Conservation (phyloP, 2,113 vertebrate genomes). For the Silurus asotus region DNA sequence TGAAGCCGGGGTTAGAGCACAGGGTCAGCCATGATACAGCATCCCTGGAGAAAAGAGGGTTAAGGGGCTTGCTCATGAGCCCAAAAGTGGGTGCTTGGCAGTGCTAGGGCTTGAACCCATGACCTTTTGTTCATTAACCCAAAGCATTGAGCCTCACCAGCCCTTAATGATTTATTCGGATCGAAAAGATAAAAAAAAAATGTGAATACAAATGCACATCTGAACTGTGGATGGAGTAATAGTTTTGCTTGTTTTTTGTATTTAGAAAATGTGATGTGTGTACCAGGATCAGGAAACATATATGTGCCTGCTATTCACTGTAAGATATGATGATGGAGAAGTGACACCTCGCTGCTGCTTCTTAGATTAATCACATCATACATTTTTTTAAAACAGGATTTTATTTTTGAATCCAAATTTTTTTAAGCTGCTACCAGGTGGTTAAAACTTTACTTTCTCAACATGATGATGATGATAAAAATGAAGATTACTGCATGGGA, state of each 20-base stretch:
- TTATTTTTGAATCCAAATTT: too few species aligned
- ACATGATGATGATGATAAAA: neutral
- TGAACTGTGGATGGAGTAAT: neutral
- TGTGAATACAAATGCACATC: neutral
- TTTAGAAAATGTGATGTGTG: neutral
- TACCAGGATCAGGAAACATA: neutral
- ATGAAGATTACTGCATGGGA: neutral
- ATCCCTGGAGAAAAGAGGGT: too few species aligned
- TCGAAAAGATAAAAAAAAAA: neutral
- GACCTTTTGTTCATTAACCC: too few species aligned
- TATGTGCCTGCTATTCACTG: too few species aligned
- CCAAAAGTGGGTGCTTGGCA: too few species aligned
- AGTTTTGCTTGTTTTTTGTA: neutral
- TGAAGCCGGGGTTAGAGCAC: too few species aligned
- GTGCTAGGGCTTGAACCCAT: too few species aligned
- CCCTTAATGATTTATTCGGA: neutral
- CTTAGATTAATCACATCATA: neutral
- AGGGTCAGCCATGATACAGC: too few species aligned
- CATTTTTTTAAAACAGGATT: neutral
- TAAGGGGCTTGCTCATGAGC: too few species aligned
- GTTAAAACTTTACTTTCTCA: neutral
- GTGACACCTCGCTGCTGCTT: neutral
- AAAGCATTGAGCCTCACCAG: too few species aligned
- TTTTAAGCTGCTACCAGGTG: neutral
- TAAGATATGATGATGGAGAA: neutral